Conservation (phyloP, 2,797 vertebrate genomes). For the Argya squamiceps region DNA sequence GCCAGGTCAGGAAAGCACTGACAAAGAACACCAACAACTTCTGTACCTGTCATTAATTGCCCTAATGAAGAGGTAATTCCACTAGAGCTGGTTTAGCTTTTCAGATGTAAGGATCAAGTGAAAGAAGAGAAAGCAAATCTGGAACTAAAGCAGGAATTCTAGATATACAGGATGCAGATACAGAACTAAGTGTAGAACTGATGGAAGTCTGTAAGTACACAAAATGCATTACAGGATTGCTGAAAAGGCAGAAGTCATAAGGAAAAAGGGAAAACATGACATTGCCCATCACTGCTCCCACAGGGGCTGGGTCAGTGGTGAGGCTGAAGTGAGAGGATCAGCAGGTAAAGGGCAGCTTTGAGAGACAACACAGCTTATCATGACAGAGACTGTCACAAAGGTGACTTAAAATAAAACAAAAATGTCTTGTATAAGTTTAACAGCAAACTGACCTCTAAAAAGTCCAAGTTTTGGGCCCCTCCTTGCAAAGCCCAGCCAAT, state of each 20-base stretch:
- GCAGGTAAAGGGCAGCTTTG: not conserved
- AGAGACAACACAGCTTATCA: not conserved
- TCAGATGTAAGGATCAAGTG: accelerated
- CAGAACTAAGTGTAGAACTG: not conserved
- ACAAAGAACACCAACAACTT: not conserved
- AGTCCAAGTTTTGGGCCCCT: not conserved
- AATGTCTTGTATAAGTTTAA: accelerated
- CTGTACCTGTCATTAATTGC: not conserved
- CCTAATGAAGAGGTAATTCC: not conserved
- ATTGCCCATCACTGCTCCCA: not conserved
- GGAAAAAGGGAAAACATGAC: not conserved
- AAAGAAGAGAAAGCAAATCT: not conserved
- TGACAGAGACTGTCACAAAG: not conserved
- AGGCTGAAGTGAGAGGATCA: not conserved
- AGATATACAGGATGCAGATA: not conserved
- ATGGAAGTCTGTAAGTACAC: not conserved
- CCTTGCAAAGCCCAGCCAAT: not conserved
- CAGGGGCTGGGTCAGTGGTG: not conserved
- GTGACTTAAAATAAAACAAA: not conserved
- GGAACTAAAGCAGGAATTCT: not conserved
- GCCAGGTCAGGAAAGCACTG: not conserved
- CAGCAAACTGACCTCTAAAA: not conserved
- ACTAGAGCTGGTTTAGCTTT: not conserved
- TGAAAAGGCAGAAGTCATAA: not conserved
- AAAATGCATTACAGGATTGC: not conserved